Base-by-base conservation (phyloP, 2,888 invertebrate genomes). In the Patella caerulea region DNA sequence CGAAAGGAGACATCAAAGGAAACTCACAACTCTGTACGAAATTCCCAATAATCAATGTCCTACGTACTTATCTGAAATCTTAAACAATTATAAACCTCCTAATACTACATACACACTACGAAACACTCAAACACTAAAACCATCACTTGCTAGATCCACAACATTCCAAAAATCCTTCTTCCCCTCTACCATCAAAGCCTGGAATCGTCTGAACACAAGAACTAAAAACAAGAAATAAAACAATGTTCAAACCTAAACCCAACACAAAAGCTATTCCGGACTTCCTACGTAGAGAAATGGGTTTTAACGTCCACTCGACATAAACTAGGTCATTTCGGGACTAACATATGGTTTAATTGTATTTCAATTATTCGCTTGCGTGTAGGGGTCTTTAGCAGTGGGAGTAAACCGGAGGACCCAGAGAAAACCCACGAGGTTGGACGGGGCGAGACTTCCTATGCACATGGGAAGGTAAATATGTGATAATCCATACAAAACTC, bases 401-500 rank as follows among this genome's bases (percentile, higher is more conserved):
- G 29, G 29, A 29, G 29, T 29, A 29, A 29, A 29, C 29, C 29
- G 29, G 29, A 29, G 29, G 29, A 29, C 29, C 29, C 29, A 29
- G 29, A 29, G 29, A 29, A 29, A 29, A 29, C 29, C 29, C 29
- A 29, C 29, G 29, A 1, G 29, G 29, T 29, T 29, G 29, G 29
- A 29, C 29, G 29, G 29, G 29, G 29, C 29, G 29, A 29, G 29
- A 29, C 29, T 29, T 29, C 29, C 29, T 29, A 29, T 29, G 29
- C 2, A 29, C 29, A 29, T 29, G 29, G 2, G 29, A 29, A 29
- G 29, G 29, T 29, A 29, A 29, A n/a, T n/a, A n/a, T 19, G 19
- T 17, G 59, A 7, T 12, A 14, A 72, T 72, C 53, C 76, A 76
- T 55, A 71, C 75, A 11, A 55, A 54, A n/a, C 29, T 75, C 11